Base-by-base conservation (phyloP, 2,888 invertebrate genomes). In the Caprella mutica region DNA sequence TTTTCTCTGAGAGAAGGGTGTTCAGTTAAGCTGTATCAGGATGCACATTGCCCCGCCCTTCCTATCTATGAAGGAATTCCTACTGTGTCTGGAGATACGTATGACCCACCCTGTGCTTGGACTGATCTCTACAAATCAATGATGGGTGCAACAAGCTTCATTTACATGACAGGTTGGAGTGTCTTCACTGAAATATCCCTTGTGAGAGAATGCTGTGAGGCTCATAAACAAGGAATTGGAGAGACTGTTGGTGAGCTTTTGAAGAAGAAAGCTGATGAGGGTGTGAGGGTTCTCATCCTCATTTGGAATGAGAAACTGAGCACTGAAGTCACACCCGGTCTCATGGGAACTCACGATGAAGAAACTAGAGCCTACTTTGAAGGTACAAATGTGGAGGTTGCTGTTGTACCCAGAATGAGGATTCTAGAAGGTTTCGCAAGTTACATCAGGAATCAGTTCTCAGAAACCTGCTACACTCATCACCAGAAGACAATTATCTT, bases 321-420 rank as follows among this genome's bases (percentile, higher is more conserved):
- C 35, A 63, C 58, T 33, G 65, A 61, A 9, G 55, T 62, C 6
- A 61, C 63, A 8, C 52, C 51, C 17, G 65, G 65, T 3, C 53
- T 66, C 19, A 66, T 66, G 66, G 66, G 66, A 9, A 66, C 66
- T 5, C 65, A 65, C 19, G 66, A 66, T 52, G 66, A 66, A 53
- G 66, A 63, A 39, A 66, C 66, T 12, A 26, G 57, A 6, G 23
- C 19, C n/a, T 65, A 54, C 50, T 66, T 66, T 55, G 52, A 56
- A 17, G 66, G 57, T 24, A 50, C 63, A 9, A 57, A 60, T 50
- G 66, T 66, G 5, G 60, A 62, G 14, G 65, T 65, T 24, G 58
- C 58, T 33, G 54, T 61, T 19, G 65, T 66, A 17, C 60, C 65
- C 19, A 43, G 66, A 26, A 26, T 61, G 26, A 35, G 55, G 30